Conservation (phyloP, 2,113 vertebrate species). For the Recurvirostra avosetta region DNA sequence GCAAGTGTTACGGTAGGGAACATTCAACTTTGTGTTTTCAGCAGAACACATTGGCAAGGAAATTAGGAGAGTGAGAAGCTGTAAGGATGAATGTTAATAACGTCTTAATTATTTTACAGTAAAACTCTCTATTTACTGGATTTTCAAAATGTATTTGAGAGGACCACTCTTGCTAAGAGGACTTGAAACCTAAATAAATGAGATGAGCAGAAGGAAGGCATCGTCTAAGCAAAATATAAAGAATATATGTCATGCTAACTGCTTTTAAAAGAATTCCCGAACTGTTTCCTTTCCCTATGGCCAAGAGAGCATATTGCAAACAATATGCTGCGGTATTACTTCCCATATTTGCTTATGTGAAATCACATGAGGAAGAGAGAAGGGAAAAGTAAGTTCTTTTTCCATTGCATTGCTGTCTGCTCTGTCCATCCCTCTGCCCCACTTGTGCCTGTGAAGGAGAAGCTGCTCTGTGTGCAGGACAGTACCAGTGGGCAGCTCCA, state of each 20-base stretch:
- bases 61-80: neutral
- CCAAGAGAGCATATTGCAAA: slow-evolving; percentile 60
- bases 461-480: neutral
- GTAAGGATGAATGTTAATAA: neutral
- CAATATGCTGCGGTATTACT: slow-evolving; percentile 41
- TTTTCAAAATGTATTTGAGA: slow-evolving; percentile 14
- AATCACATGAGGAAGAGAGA: neutral
- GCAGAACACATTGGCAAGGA: neutral
- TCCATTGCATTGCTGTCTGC: neutral
- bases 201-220: slow-evolving; percentile 50
- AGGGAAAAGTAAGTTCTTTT: neutral
- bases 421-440: rapidly evolving
- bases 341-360: slow-evolving; percentile 52
- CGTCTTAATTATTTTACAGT: slow-evolving; percentile 16
- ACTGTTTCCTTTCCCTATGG: slow-evolving; percentile 49
- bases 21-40: neutral
- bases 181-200: slow-evolving; percentile 43
- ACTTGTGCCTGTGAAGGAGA: rapidly evolving
- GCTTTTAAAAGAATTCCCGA: slow-evolving; percentile 50
- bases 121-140: neutral
- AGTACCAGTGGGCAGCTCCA: rapidly evolving
- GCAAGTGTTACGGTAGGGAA: neutral
- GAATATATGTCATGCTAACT: slow-evolving; percentile 35
- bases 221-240: slow-evolving; percentile 49
- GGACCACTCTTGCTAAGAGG: neutral